These are phyloP conservation scores for Hypomecis punctinalis DNA, from an alignment of 2,888 invertebrate species.

Conservation along the genomic window DNA sequence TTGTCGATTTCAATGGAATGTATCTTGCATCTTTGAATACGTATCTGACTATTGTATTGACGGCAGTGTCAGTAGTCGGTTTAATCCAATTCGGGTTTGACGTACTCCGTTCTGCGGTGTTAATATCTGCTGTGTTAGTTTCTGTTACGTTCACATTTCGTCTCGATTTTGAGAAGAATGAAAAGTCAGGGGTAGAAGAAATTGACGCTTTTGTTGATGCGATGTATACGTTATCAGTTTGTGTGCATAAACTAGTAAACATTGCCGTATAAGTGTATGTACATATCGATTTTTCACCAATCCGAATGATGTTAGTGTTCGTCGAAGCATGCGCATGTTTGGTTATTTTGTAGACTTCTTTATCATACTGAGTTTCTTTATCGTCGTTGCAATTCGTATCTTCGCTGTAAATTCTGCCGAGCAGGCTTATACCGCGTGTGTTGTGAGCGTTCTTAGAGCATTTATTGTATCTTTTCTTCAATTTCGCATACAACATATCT, in stretches of 20 bases:
- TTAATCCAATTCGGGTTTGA: slow-evolving; percentile 55
- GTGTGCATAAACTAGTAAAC: not conserved
- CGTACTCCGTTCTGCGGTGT: slow-evolving; percentile 46
- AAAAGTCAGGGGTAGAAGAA: not conserved
- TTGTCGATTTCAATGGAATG: slow-evolving; percentile 31
- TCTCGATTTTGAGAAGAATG: not conserved
- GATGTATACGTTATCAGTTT: slow-evolving; percentile 7
- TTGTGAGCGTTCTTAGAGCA: slow-evolving; percentile 48
- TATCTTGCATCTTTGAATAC: slow-evolving; percentile 46
- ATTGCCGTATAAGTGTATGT: slow-evolving; percentile 12
- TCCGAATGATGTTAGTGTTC: slow-evolving; percentile 24
- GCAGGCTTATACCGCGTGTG: slow-evolving; percentile 59
- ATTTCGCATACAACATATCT: slow-evolving; percentile 58
- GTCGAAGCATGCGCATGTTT: slow-evolving; percentile 27
- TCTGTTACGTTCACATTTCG: slow-evolving; percentile 31
- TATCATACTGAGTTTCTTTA: slow-evolving; percentile 52
- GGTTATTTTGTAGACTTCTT: slow-evolving; percentile 30
- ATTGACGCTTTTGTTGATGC: not conserved
- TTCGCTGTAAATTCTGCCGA: slow-evolving; percentile 68
- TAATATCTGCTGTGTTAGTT: slow-evolving; percentile 32
- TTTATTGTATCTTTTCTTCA: slow-evolving; percentile 65
- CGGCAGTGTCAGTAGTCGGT: slow-evolving; percentile 51
- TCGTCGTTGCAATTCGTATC: slow-evolving; percentile 45
- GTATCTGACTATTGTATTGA: slow-evolving; percentile 53
- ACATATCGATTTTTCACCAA: slow-evolving; percentile 22